These are phyloP conservation scores for Orchestia grillus DNA, from an alignment of 1,140 invertebrate species.

Conservation along the genomic window DNA sequence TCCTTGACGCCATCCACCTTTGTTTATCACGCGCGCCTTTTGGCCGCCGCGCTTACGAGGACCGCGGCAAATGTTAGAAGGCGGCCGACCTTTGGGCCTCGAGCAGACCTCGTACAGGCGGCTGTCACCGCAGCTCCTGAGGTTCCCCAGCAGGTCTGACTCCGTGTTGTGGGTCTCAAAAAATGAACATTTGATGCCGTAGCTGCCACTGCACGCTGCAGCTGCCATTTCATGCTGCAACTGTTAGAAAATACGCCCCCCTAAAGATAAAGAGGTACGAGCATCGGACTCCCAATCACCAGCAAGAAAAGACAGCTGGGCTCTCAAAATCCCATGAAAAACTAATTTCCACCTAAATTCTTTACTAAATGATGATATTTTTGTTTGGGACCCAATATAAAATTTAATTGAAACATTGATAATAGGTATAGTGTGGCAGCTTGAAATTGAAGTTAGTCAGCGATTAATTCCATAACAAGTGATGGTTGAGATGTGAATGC, in stretches of 20 bases:
- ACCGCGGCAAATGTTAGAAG: conserved; percentile 7
- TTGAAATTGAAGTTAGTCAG: too few relatives aligned
- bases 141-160: background rate
- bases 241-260: background rate
- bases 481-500: too few relatives aligned
- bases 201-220: background rate
- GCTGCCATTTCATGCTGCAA: background rate
- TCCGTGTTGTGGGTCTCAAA: background rate
- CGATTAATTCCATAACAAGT: too few relatives aligned
- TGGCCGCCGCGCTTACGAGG: background rate
- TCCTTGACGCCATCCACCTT: conserved; percentile 30
- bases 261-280: background rate
- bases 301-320: too few relatives aligned
- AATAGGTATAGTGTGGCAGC: background rate
- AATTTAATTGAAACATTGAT: background rate
- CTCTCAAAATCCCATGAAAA: background rate
- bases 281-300: background rate
- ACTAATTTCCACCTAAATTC: background rate
- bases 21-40: conserved; percentile 24
- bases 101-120: background rate
- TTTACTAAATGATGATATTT: background rate
- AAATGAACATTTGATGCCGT: background rate
- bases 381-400: background rate
- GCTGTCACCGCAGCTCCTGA: background rate
- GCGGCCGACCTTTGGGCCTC: background rate